Evolutionary conservation across 2,888 invertebrate genomes (phyloP).

Genomic region (Carterocephalus palaemon): DNA sequence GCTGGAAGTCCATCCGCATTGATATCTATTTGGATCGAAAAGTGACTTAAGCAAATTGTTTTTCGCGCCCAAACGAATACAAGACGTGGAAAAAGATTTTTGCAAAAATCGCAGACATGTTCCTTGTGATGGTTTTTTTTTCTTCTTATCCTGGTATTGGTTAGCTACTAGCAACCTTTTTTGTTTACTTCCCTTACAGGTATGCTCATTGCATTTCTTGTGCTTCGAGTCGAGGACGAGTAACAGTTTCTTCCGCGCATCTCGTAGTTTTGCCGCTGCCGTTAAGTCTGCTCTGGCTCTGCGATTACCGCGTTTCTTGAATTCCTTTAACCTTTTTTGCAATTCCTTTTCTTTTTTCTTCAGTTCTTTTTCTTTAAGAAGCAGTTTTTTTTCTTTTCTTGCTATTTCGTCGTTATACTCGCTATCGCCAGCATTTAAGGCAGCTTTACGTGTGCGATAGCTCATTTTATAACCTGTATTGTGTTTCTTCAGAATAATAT

Average conservation of each 20-base stretch:
- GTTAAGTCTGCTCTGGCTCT: constrained; percentile 36
- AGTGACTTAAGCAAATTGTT: neutral
- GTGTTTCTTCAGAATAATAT: no score
- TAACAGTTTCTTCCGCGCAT: constrained; percentile 39
- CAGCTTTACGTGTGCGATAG: neutral
- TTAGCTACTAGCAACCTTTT: neutral
- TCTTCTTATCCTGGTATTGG: neutral
- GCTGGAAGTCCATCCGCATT: neutral
- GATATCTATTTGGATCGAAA: neutral
- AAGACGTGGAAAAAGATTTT: constrained; percentile 1
- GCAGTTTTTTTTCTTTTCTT: constrained; percentile 25
- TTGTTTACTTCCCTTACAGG: constrained; percentile 4
- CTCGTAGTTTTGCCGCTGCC: constrained; percentile 39
- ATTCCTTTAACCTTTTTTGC: constrained; percentile 31
- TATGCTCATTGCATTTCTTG: constrained; percentile 3
- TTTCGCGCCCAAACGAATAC: no score
- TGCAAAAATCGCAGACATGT: constrained; percentile 4
- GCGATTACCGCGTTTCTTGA: constrained; percentile 27
- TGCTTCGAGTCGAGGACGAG: constrained; percentile 1
- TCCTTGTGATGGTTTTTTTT: constrained; percentile 6
- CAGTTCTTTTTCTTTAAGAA: constrained; percentile 25
- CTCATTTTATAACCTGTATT: constrained; percentile 24
- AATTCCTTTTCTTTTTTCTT: constrained; percentile 35
- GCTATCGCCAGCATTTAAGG: neutral
- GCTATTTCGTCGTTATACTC: constrained; percentile 9